Conservation (phyloP, 2,888 invertebrate genomes). For the Torymus texanus region DNA sequence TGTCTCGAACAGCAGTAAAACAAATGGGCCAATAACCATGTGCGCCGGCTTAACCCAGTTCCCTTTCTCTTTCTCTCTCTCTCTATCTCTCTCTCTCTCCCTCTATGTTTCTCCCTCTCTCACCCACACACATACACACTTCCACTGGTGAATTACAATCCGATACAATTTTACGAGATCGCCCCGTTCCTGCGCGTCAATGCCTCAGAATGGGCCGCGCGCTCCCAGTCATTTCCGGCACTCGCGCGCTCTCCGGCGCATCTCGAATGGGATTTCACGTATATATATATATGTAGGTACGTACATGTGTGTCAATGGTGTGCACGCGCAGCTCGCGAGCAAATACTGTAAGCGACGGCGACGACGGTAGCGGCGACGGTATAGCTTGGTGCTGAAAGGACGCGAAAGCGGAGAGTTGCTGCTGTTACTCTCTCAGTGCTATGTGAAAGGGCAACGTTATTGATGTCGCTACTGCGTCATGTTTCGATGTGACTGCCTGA, state of each 20-base stretch:
- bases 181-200: conserved; percentile 39
- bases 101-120: no score
- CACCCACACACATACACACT: neutral
- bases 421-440: neutral
- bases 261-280: conserved; percentile 16
- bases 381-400: no score
- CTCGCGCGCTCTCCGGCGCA: neutral
- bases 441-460: conserved; percentile 37
- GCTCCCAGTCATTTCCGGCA: conserved; percentile 36
- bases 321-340: no score
- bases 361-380: no score
- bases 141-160: conserved; percentile 43
- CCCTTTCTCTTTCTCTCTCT: neutral
- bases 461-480: conserved; percentile 20
- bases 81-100: neutral
- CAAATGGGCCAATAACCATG: conserved; percentile 49
- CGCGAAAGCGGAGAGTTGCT: conserved; percentile 15
- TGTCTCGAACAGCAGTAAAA: conserved; percentile 39
- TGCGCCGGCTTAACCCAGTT: conserved; percentile 41
- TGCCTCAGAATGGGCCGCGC: conserved; percentile 37
- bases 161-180: conserved; percentile 52
- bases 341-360: no score
- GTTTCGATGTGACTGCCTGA: conserved; percentile 6
- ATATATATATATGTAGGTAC: no score
- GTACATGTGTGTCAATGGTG: no score